Percentiles rank a stretch among this genome's conserved stretches.
These are phyloP conservation scores for Petrocephalus sullivani DNA, from an alignment of 2,797 vertebrate genomes.

Conservation along the genomic window DNA sequence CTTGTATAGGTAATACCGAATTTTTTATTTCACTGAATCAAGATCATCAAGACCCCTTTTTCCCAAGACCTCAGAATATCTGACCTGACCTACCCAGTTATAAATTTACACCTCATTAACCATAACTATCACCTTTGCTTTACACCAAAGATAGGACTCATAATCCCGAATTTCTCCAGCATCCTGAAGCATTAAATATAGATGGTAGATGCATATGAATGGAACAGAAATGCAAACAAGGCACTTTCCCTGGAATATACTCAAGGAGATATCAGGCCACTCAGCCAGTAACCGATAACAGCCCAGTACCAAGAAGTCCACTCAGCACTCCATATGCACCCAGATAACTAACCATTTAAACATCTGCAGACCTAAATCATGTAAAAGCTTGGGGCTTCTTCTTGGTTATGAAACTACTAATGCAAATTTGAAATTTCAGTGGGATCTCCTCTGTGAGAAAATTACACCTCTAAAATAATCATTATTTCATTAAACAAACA, in stretches of 20 bases:
- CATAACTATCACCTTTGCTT: neutral
- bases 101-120: neutral
- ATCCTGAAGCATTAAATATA: neutral
- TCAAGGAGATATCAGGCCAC: neutral
- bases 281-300: neutral
- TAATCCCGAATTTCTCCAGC: neutral
- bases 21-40: neutral
- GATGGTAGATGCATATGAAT: neutral
- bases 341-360: neutral
- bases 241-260: neutral
- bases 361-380: neutral
- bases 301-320: neutral
- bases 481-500: neutral
- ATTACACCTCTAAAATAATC: neutral
- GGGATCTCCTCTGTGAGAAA: neutral
- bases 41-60: neutral
- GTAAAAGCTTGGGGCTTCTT: neutral
- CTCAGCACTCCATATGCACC: neutral
- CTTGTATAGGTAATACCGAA: neutral
- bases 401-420: neutral
- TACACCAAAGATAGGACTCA: neutral
- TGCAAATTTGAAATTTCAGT: neutral
- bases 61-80: neutral
- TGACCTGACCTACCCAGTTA: neutral
- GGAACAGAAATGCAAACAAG: neutral